Conservation (phyloP, 2,888 invertebrate genomes). For the Sphinx pinastri region DNA sequence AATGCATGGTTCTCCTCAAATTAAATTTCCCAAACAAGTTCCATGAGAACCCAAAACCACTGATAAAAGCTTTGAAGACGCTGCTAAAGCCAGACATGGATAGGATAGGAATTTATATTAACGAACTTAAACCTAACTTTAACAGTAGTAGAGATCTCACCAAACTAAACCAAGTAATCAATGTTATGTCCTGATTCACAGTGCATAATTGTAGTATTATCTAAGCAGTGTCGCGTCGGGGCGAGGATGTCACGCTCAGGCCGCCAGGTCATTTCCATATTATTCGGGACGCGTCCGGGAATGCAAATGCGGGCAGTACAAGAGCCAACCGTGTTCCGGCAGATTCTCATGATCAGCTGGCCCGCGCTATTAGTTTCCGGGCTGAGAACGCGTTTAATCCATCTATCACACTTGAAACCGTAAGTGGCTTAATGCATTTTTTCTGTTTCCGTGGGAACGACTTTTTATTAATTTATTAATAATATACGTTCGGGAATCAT, state of each 20-base stretch:
- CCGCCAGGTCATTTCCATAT: conserved; percentile 74
- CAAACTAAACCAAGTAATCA: not conserved
- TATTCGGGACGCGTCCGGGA: conserved; percentile 80
- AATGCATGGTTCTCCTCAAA: no score
- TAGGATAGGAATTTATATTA: no score
- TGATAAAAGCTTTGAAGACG: no score
- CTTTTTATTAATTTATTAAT: not conserved
- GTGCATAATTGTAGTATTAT: conserved; percentile 70
- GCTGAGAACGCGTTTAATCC: conserved; percentile 47
- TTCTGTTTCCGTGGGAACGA: not conserved
- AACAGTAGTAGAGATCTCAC: not conserved
- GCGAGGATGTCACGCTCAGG: conserved; percentile 37
- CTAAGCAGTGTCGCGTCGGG: conserved; percentile 32
- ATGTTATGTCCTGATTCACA: conserved; percentile 40
- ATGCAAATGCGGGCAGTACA: conserved; percentile 63
- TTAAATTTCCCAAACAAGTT: no score
- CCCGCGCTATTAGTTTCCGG: conserved; percentile 45
- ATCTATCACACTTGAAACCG: conserved; percentile 43
- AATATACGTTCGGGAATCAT: no score
- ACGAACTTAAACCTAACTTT: no score
- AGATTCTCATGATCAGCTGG: conserved; percentile 41
- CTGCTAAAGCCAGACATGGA: no score
- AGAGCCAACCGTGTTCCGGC: conserved; percentile 28
- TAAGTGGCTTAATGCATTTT: not conserved
- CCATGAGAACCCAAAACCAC: no score